These are phyloP conservation scores for Xenentodon cancila DNA, from an alignment of 2,797 vertebrate genomes.

Conservation along the genomic window DNA sequence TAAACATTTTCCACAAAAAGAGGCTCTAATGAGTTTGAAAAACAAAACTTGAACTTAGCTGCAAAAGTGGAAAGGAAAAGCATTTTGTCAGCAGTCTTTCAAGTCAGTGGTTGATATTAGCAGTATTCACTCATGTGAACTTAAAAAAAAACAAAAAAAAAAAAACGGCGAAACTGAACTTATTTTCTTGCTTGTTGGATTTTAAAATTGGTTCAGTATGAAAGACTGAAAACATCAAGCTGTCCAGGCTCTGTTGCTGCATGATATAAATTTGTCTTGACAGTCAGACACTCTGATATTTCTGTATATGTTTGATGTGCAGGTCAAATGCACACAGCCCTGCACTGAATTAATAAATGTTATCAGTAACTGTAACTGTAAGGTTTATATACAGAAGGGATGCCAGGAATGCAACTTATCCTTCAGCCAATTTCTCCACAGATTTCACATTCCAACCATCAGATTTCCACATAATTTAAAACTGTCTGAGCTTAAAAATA, in stretches of 20 bases:
- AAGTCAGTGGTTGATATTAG: conserved; percentile 53
- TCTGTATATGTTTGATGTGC: conserved; percentile 3
- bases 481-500: conserved; percentile 3
- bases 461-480: conserved; percentile 6
- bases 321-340: conserved; percentile 4
- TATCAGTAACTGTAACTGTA: neutral
- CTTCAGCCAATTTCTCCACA: neutral
- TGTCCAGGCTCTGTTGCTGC: neutral
- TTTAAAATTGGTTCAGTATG: conserved; percentile 13
- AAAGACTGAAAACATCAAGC: conserved; percentile 20
- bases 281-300: conserved; percentile 18
- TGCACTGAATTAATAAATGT: neutral
- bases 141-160: conserved; percentile 15
- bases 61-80: conserved; percentile 23
- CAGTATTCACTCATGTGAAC: conserved; percentile 39
- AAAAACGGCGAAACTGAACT: conserved; percentile 1
- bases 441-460: conserved; percentile 8
- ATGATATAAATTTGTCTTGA: conserved; percentile 14
- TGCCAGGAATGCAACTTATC: neutral
- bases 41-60: conserved; percentile 11
- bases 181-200: conserved; percentile 6
- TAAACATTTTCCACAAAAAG: conserved; percentile 18
- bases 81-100: conserved; percentile 57
- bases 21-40: conserved; percentile 20
- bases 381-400: conserved; percentile 2